Evolutionary conservation across 2,113 vertebrate genomes (phyloP).

Genomic region (Callocephalon fimbriatum): DNA sequence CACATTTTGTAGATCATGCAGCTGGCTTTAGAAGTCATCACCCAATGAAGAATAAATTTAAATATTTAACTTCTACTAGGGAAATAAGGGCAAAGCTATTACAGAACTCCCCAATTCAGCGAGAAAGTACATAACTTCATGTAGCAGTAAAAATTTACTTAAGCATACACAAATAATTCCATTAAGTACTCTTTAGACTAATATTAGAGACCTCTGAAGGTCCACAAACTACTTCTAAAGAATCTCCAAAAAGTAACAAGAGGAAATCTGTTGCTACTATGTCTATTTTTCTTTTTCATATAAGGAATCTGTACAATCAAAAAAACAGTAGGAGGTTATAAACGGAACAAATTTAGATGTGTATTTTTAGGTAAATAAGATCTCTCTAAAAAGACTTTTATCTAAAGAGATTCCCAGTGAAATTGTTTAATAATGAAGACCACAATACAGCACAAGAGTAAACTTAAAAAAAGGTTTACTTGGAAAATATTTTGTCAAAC

Average conservation of each 20-base stretch:
- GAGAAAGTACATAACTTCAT: neutral
- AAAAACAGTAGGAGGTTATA: neutral
- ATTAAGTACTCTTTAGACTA: neutral
- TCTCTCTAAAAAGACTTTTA: neutral
- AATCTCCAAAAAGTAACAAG: neutral
- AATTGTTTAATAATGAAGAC: neutral
- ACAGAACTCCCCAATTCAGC: neutral
- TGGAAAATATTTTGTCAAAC: neutral
- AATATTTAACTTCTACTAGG: neutral
- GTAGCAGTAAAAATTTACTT: neutral
- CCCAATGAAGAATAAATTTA: neutral
- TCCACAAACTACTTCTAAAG: neutral
- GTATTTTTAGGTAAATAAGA: neutral
- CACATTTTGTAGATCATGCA: neutral
- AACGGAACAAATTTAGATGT: neutral
- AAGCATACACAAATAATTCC: neutral
- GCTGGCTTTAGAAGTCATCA: neutral
- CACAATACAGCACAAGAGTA: neutral
- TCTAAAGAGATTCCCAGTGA: neutral
- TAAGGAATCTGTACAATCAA: neutral
- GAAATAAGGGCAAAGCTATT: neutral
- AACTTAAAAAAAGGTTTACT: neutral
- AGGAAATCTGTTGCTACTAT: neutral
- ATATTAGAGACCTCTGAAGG: neutral
- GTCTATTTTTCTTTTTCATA: neutral